Conservation (phyloP, 1,140 invertebrate genomes). For the Drosophila carrolli region DNA sequence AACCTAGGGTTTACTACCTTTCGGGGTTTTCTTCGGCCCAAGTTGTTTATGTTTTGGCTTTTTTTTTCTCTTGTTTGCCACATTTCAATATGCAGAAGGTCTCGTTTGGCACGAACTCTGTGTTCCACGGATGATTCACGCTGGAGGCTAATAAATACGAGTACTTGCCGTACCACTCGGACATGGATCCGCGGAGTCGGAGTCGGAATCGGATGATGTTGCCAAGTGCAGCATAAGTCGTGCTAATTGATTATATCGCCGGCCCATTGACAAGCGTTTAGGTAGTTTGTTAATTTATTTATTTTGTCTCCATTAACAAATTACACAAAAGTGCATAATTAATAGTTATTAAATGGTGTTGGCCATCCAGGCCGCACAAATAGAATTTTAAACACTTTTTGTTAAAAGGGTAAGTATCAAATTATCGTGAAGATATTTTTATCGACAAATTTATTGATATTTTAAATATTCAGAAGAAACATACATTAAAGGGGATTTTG, state of each 20-base stretch:
- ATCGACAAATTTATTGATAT: too few species aligned
- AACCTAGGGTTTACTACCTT: constrained; percentile 47
- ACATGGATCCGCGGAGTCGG: constrained; percentile 43
- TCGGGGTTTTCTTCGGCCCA: constrained; percentile 13
- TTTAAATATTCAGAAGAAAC: too few species aligned
- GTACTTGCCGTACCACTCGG: constrained; percentile 51
- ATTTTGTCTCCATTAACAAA: constrained; percentile 51
- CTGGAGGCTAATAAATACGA: constrained; percentile 58
- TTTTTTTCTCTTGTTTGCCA: constrained; percentile 36
- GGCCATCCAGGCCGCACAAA: not conserved
- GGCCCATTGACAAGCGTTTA: constrained; percentile 68
- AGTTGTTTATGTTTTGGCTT: constrained; percentile 5
- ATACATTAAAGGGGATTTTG: too few species aligned
- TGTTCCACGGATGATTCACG: constrained; percentile 68
- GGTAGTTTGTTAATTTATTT: constrained; percentile 33
- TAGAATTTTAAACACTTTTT: not conserved
- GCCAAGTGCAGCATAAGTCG: constrained; percentile 79
- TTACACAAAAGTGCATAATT: constrained; percentile 78
- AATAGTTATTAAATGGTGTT: constrained; percentile 70
- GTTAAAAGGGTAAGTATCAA: too few species aligned
- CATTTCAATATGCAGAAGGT: constrained; percentile 73
- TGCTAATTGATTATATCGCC: constrained; percentile 80
- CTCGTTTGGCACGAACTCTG: constrained; percentile 77
- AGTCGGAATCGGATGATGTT: constrained; percentile 16
- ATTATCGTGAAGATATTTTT: too few species aligned